A percentile compares a stretch with the other conserved stretches of the same genome.
Conservation (phyloP, 2,797 vertebrate species). For the Danio albolineatus region DNA sequence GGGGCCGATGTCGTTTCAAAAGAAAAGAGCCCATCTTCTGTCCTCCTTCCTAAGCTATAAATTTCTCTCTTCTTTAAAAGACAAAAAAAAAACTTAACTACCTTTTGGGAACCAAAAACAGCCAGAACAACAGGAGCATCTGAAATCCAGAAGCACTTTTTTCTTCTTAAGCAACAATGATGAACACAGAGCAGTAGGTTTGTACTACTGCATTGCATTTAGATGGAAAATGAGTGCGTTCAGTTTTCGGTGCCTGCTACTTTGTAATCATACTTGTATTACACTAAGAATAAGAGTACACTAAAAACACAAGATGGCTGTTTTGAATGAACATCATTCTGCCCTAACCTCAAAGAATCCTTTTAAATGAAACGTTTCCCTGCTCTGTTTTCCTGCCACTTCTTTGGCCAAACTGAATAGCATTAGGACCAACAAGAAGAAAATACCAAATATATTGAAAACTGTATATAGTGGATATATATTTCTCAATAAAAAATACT, state of each 20-base stretch:
- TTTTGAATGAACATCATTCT: constrained; percentile 19
- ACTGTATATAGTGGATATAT: too few relatives aligned
- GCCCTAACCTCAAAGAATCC: not conserved
- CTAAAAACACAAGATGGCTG: constrained; percentile 4
- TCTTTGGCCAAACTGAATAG: not conserved
- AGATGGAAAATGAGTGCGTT: constrained; percentile 9
- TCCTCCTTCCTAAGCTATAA: constrained; percentile 10
- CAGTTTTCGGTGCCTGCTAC: not conserved
- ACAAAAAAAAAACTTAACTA: not conserved
- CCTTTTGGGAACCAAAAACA: not conserved
- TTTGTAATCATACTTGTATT: constrained; percentile 6
- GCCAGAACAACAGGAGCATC: not conserved
- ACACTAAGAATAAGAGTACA: not conserved
- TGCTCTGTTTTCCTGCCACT: not conserved
- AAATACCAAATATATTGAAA: too few relatives aligned
- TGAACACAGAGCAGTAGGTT: not conserved
- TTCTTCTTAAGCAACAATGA: not conserved
- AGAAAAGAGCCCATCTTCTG: constrained; percentile 21
- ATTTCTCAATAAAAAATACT: not conserved
- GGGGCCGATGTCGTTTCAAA: constrained; percentile 6
- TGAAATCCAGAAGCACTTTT: not conserved
- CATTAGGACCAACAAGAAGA: not conserved
- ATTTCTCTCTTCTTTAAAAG: constrained; percentile 2
- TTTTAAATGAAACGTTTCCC: constrained; percentile 2
- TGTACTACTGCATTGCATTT: constrained; percentile 25